Evolutionary conservation across 1,140 invertebrate genomes (phyloP), one percentile per base, ranked within the genome.

Genomic region (Protaetia brevitarsis): DNA sequence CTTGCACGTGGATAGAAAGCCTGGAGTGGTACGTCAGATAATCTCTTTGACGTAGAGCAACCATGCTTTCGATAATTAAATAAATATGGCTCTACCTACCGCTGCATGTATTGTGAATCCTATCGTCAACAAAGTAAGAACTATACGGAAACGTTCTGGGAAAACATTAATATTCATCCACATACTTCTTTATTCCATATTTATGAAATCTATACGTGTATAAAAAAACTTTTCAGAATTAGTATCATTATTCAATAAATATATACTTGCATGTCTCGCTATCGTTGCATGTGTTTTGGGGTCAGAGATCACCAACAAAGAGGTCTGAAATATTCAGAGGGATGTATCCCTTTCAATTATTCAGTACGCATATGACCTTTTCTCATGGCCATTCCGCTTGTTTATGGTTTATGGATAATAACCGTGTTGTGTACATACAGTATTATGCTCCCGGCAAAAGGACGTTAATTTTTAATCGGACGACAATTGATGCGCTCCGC

Each of bases 331-430:
- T 45, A 45, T 45, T 45, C 41, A 45, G 13, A 19, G 41, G 41
- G 41, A 45, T 45, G 41, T 45, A 45, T 45, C 41, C 41, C 3
- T 45, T 45, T 45, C 41, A 45, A 45, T 45, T 45, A 45, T 45
- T 45, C 41, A 45, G 10, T 13, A 7, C n/a, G 41, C 41, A 45
- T 45, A 45, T 45, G 41, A 45, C 23, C 41, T 45, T 45, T 45
- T 45, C 41, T 45, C 41, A 45, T 45, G 3, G 41, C 23, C 41
- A 10, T 45, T 2, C 41, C 13, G 23, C 41, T 45, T 45, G 41
- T 45, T 45, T 45, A 45, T 45, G 13, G 13, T 45, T 45, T 45
- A 16, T 45, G 13, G 2, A 45, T 45, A 45, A 45, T 45, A 45
- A 45, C 13, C 41, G 41, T 45, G 41, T 45, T 45, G 41, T n/a